These are phyloP conservation scores for Chromis chromis DNA, from an alignment of 2,797 vertebrate genomes.

Conservation along the genomic window DNA sequence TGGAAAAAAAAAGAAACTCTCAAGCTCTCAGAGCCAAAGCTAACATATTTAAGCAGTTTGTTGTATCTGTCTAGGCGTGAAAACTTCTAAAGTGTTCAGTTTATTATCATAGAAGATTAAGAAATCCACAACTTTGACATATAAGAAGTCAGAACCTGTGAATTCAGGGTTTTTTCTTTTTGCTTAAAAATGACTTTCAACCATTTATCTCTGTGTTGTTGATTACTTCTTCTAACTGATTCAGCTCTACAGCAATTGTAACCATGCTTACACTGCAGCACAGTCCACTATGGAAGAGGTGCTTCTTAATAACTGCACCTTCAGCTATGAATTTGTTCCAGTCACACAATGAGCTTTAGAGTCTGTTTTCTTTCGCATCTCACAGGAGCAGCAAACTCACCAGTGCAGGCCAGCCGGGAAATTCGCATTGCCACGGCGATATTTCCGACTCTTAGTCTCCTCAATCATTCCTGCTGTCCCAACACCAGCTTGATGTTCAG, in stretches of 20 bases:
- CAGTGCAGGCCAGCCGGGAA: slow-evolving; percentile 84
- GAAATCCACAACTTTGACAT: not conserved
- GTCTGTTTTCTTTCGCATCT: slow-evolving; percentile 6
- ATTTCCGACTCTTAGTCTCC: slow-evolving; percentile 92
- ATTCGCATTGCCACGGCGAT: slow-evolving; percentile 90
- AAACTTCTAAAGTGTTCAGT: too few relatives aligned
- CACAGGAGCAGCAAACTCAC: slow-evolving; percentile 77
- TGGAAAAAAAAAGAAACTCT: not conserved
- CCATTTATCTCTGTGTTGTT: not conserved
- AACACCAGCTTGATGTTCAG: slow-evolving; percentile 91
- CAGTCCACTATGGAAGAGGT: not conserved
- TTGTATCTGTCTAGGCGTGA: not conserved
- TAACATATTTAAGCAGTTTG: not conserved
- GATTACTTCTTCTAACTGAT: too few relatives aligned
- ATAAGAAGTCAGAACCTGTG: too few relatives aligned
- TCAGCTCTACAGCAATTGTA: not conserved
- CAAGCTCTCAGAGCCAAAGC: not conserved
- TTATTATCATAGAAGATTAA: too few relatives aligned
- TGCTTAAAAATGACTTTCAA: not conserved
- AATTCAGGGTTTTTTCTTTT: not conserved
- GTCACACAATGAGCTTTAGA: not conserved
- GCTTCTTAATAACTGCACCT: not conserved
- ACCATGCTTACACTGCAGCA: not conserved
- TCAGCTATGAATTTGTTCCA: not conserved
- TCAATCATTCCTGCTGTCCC: slow-evolving; percentile 96